Conservation (phyloP, 2,113 vertebrate genomes). For the Malaclemys terrapin region DNA sequence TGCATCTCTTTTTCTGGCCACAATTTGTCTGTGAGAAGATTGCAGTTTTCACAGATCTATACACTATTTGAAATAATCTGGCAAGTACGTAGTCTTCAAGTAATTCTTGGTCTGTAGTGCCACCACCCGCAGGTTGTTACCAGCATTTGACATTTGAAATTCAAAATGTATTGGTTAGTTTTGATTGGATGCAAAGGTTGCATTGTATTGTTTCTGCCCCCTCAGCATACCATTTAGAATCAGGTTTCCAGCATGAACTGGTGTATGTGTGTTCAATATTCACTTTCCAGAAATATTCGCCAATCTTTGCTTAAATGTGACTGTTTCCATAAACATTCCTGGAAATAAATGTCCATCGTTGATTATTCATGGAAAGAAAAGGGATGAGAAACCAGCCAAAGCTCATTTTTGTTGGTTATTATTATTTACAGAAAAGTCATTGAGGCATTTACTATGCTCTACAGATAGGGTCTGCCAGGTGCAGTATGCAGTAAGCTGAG, state of each 20-base stretch:
- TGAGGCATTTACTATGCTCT: neutral
- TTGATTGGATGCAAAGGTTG: neutral
- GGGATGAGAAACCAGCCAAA: neutral
- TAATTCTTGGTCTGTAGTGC: slow-evolving; percentile 31
- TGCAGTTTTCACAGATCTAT: slow-evolving; percentile 26
- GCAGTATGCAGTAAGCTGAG: neutral
- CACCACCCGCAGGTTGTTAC: neutral
- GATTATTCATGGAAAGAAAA: slow-evolving; percentile 24
- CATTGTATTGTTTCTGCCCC: neutral
- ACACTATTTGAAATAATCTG: slow-evolving; percentile 32
- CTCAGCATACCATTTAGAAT: neutral
- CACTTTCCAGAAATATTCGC: neutral
- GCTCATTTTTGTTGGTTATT: neutral
- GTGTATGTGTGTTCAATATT: neutral
- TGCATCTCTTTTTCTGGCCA: slow-evolving; percentile 38
- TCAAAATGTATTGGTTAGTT: neutral
- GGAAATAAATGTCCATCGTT: neutral
- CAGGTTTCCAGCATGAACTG: neutral
- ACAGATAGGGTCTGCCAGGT: neutral
- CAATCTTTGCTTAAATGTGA: neutral
- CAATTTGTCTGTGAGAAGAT: slow-evolving; percentile 11
- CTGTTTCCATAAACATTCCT: neutral
- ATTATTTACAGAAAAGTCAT: slow-evolving; percentile 12
- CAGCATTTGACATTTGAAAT: neutral
- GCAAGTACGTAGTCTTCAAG: slow-evolving; percentile 48